Evolutionary conservation across 2,888 invertebrate genomes (phyloP).

Genomic region (Abscondita cerata): DNA sequence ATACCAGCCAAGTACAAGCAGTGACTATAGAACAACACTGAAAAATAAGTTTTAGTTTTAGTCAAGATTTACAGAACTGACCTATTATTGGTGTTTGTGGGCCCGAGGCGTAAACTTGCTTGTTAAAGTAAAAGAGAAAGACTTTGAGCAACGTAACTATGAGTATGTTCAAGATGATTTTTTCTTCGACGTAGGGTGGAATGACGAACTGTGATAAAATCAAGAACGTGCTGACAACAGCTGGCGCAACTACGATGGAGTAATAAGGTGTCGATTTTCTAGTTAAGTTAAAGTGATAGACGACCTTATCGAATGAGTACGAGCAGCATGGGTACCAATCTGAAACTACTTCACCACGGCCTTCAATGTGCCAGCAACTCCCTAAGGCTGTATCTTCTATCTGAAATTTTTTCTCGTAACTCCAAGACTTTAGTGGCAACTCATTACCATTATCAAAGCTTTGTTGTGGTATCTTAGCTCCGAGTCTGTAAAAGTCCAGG

Average conservation of each 20-base stretch:
- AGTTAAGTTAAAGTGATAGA: conserved; percentile 17
- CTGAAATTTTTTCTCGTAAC: too few species aligned
- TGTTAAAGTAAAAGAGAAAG: conserved; percentile 69
- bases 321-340: conserved; percentile 14
- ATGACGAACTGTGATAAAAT: conserved; percentile 69
- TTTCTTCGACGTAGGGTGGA: conserved; percentile 71
- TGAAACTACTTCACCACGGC: neutral
- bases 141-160: conserved; percentile 65
- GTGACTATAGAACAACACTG: conserved; percentile 24
- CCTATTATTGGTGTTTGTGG: conserved; percentile 65
- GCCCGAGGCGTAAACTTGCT: conserved; percentile 63
- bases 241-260: conserved; percentile 17
- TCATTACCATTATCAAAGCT: neutral
- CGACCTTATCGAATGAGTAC: conserved; percentile 5
- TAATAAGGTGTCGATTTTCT: conserved; percentile 18
- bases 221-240: conserved; percentile 46
- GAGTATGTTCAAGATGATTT: conserved; percentile 67
- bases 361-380: conserved; percentile 10
- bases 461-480: conserved; percentile 60
- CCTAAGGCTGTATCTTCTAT: too few species aligned
- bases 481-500: conserved; percentile 71
- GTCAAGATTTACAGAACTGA: conserved; percentile 41
- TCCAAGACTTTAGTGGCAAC: neutral
- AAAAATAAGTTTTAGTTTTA: neutral
- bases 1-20: conserved; percentile 20